Evolutionary conservation across 2,113 vertebrate genomes (phyloP), one percentile per base, ranked within the genome.

Genomic region (Brachypodius melanocephalos): DNA sequence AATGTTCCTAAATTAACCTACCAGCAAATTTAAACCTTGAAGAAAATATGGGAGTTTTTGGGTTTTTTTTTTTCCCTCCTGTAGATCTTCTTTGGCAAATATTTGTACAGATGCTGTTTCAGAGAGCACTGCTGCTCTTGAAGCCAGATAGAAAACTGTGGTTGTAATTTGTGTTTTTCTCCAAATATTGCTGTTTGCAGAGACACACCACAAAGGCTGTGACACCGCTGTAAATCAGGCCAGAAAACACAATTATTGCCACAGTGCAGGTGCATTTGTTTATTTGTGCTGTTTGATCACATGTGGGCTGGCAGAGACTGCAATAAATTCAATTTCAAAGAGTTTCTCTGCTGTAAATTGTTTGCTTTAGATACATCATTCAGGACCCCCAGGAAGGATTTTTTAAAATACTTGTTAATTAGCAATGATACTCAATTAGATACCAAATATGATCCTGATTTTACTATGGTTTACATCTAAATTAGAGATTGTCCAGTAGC

Each of bases 41-140:
- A 79, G 48, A 69, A 85, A 87, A 54, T 29, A 26, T 18, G 5
- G 46, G 46, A 12, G 16, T 26, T 28, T 52, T 42, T 16, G 32
- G 10, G 4, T 4, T 2, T 5, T 2, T 54, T 34, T 74, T 43
- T 10, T 1, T 1, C 5, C 7, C 14, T 77, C 31, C 68, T 31
- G 31, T 67, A 62, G 48, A 77, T 43, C 40, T 62, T 2, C 29
- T 31, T 58, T 49, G 46, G 52, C 62, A 85, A 68, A 63, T 63
- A 72, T 79, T 92, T 75, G 62, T 72, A 3, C 63, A 46, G 59
- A 45, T 67, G 4, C 36, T 74, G 24, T 38, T 90, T 51, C 51
- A 21, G 69, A 49, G 63, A 57, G 40, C 17, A 2, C 29, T 34
- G 75, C 84, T 77, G 58, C 85, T 77, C 45, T 32, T 14, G 48